Percentiles rank a stretch among this genome's conserved stretches.
phyloP scores from a whole-genome alignment of 2,888 invertebrate genomes.

The Thereva unica region DNA sequence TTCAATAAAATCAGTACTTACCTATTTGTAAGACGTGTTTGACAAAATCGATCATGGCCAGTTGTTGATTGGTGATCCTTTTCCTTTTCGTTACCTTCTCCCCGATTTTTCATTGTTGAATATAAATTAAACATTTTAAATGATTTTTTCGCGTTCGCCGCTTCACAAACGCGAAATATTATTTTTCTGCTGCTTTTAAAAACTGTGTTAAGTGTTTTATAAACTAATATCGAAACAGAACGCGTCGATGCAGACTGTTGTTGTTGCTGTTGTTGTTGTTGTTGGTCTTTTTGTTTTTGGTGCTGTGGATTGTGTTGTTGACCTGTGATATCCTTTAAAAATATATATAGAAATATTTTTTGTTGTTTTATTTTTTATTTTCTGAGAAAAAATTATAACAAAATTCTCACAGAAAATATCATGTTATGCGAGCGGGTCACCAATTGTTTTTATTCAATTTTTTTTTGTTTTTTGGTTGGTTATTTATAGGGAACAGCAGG shows the following conservation, averaged over 20 bases:
- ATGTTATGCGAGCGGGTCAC: no score
- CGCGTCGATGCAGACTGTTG: slow-evolving; percentile 46
- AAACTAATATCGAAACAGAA: slow-evolving; percentile 57
- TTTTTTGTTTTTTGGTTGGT: no score
- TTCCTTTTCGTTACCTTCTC: slow-evolving; percentile 58
- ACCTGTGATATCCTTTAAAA: slow-evolving; percentile 40
- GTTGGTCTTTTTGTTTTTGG: slow-evolving; percentile 47
- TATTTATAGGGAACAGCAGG: no score
- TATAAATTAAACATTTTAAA: slow-evolving; percentile 77
- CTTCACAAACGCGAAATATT: slow-evolving; percentile 58
- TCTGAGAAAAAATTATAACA: no score
- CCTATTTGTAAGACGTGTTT: slow-evolving; percentile 62
- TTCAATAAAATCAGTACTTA: slow-evolving; percentile 49
- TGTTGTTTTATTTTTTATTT: no score
- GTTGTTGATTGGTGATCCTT: slow-evolving; percentile 60
- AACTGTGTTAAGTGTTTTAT: slow-evolving; percentile 58
- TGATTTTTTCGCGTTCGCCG: slow-evolving; percentile 57
- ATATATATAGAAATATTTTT: slow-evolving; percentile 11
- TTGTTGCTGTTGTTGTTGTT: slow-evolving; percentile 28
- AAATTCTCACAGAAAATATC: no score
- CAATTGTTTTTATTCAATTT: no score
- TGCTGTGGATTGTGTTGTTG: slow-evolving; percentile 43
- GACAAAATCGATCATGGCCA: slow-evolving; percentile 81
- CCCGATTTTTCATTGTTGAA: slow-evolving; percentile 67
- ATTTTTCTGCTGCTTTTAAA: slow-evolving; percentile 59